These are phyloP conservation scores for Dexiosoma caninum DNA, from an alignment of 2,888 invertebrate species.

Conservation along the genomic window DNA sequence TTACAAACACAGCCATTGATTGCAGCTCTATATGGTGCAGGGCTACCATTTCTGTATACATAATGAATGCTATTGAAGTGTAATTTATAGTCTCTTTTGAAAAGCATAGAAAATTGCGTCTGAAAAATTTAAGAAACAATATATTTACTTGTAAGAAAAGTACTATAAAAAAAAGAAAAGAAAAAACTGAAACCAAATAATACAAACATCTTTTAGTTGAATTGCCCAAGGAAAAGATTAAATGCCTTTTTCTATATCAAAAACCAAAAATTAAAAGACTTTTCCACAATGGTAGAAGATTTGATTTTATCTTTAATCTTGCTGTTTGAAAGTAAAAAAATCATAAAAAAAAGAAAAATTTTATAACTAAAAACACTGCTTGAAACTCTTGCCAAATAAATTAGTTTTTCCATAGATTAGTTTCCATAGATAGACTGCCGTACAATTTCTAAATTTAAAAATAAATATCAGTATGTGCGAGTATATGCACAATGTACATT, in stretches of 20 bases:
- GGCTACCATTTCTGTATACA: constrained; percentile 26
- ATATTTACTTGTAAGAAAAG: neutral
- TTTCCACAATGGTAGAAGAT: constrained; percentile 19
- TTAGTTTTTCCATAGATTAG: no score
- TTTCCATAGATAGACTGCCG: neutral
- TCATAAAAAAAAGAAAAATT: neutral
- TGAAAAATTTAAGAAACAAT: neutral
- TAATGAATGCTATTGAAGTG: constrained; percentile 56
- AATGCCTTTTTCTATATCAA: constrained; percentile 35
- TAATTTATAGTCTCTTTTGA: constrained; percentile 53
- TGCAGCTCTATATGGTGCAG: neutral
- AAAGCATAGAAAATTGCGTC: constrained; percentile 33
- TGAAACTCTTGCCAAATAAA: neutral
- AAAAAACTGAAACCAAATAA: constrained; percentile 30
- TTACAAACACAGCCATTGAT: neutral
- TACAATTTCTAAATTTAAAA: no score
- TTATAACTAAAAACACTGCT: neutral
- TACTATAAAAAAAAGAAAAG: neutral
- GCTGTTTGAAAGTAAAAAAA: constrained; percentile 5
- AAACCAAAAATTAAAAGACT: constrained; percentile 47
- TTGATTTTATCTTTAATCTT: constrained; percentile 26
- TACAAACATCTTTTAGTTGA: constrained; percentile 37
- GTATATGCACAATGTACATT: no score
- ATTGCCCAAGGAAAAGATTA: constrained; percentile 44
- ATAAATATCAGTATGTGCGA: no score